These are phyloP conservation scores for Toxotes lorentzi DNA, from an alignment of 2,797 vertebrate genomes.

Conservation along the genomic window DNA sequence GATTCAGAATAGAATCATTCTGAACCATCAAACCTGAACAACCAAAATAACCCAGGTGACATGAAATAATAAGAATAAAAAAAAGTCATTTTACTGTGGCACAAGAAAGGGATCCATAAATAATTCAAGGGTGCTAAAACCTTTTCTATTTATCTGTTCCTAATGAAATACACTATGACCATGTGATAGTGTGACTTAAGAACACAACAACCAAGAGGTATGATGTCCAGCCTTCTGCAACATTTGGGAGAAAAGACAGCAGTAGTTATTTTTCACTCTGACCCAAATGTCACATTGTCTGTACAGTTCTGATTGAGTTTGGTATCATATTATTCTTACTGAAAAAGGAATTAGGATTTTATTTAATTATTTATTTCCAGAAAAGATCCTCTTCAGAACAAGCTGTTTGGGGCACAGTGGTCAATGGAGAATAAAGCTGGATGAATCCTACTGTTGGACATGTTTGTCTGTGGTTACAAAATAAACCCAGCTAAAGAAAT, in stretches of 20 bases:
- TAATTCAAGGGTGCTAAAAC: not conserved
- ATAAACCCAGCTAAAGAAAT: slow-evolving; percentile 17
- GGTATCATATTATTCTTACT: not conserved
- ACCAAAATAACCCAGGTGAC: not conserved
- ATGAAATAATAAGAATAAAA: not conserved
- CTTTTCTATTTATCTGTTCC: not conserved
- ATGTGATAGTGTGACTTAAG: not conserved
- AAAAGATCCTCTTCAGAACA: not conserved
- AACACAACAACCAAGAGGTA: not conserved
- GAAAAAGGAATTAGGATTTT: not conserved
- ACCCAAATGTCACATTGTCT: slow-evolving; percentile 3
- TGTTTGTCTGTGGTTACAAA: slow-evolving; percentile 47
- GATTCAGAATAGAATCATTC: not conserved
- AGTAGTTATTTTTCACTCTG: slow-evolving; percentile 4
- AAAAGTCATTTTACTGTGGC: not conserved
- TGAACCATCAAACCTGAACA: not conserved
- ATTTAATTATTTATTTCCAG: too few relatives aligned
- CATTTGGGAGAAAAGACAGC: slow-evolving; percentile 12
- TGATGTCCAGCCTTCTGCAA: not conserved
- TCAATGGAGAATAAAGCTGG: not conserved
- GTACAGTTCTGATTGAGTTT: not conserved
- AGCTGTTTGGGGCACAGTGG: not conserved
- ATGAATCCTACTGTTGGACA: slow-evolving; percentile 10
- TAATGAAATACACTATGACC: not conserved
- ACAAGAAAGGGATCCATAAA: not conserved